A percentile compares a stretch with the other conserved stretches of the same genome.
Evolutionary conservation across 1,140 invertebrate genomes (phyloP).

Genomic region (Antheraea mylitta): DNA sequence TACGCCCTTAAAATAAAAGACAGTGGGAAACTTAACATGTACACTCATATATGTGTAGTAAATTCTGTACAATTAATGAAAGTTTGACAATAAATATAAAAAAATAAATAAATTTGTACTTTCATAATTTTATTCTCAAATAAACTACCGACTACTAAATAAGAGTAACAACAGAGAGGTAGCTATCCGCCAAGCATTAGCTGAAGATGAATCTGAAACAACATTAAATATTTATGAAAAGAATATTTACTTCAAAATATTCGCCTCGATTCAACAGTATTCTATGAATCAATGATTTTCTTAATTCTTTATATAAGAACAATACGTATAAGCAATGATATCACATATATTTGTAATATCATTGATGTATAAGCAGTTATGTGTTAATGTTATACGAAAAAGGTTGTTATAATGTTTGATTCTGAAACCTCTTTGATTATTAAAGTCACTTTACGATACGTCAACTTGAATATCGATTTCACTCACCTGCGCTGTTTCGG

Average conservation of each 20-base stretch:
- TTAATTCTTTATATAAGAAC: not conserved
- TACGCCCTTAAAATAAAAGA: not conserved
- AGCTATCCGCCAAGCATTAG: constrained; percentile 32
- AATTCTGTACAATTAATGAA: constrained; percentile 38
- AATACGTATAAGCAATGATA: not conserved
- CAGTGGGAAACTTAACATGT: not conserved
- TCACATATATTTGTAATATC: too few species aligned
- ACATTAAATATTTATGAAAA: constrained; percentile 11
- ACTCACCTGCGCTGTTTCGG: constrained; percentile 66
- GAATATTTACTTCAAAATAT: constrained; percentile 6
- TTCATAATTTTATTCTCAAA: not conserved
- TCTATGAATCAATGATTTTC: not conserved
- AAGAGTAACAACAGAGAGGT: constrained; percentile 29
- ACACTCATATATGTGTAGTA: constrained; percentile 31
- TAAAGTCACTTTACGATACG: not conserved
- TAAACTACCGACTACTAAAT: constrained; percentile 42
- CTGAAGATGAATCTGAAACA: constrained; percentile 38
- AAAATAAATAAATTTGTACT: constrained; percentile 15
- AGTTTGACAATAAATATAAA: constrained; percentile 8
- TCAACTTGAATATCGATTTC: constrained; percentile 24
- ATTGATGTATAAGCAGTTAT: too few species aligned
- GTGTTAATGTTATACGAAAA: not conserved
- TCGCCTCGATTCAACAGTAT: not conserved
- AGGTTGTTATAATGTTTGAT: not conserved
- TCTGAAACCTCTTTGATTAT: not conserved